A percentile compares a stretch with the other conserved stretches of the same genome.
phyloP scores from a whole-genome alignment of 2,113 vertebrate genomes.

The Xyrauchen texanus region DNA sequence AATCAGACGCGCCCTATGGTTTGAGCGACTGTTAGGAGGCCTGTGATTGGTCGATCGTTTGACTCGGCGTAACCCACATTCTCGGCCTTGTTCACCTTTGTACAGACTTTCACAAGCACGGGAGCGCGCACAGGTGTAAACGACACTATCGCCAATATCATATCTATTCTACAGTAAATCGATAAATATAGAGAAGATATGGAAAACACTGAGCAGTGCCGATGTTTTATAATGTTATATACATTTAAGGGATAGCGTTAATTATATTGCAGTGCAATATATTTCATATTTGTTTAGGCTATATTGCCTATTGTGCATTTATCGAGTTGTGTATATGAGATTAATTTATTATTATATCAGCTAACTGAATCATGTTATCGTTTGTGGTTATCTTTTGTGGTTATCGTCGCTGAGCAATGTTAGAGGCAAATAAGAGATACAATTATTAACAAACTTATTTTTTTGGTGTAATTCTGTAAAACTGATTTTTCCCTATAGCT shows the following conservation, averaged over 20 bases:
- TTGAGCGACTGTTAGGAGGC: not conserved
- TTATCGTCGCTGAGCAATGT: not conserved
- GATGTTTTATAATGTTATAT: too few species aligned
- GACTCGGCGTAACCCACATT: slow-evolving; percentile 26
- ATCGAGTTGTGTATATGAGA: not conserved
- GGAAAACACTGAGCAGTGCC: too few species aligned
- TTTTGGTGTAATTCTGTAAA: too few species aligned
- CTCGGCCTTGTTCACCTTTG: slow-evolving; percentile 36
- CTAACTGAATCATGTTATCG: not conserved
- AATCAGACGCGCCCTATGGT: slow-evolving; percentile 31
- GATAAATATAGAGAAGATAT: too few species aligned
- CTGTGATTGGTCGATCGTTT: slow-evolving; percentile 22
- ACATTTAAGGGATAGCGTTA: too few species aligned
- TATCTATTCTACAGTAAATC: too few species aligned
- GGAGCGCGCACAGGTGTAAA: slow-evolving; percentile 41
- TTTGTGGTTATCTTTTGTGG: not conserved
- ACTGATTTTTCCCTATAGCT: too few species aligned
- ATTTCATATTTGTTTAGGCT: too few species aligned
- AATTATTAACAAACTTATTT: too few species aligned
- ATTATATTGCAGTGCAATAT: too few species aligned
- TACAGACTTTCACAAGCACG: slow-evolving; percentile 40
- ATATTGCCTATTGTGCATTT: not conserved
- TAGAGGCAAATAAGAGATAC: not conserved
- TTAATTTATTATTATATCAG: not conserved
- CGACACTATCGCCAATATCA: not conserved